Conservation (phyloP, 1,140 invertebrate species). For the Eumaeus atala region DNA sequence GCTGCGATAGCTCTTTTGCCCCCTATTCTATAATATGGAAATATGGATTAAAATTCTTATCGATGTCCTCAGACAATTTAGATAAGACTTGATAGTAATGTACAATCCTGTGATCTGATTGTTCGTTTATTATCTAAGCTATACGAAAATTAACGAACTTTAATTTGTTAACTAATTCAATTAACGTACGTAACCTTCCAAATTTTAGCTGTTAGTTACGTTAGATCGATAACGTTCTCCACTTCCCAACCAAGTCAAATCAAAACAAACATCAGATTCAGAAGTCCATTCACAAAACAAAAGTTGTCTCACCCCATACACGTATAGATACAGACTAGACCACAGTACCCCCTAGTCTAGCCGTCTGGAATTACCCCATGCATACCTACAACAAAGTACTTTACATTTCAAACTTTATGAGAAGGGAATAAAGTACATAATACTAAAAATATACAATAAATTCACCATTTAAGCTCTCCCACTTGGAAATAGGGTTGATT, state of each 20-base stretch:
- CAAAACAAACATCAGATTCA: conserved; percentile 9
- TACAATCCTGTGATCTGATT: too few species aligned
- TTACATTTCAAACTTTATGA: not conserved
- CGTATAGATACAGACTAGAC: conserved; percentile 6
- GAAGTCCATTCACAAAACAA: conserved; percentile 10
- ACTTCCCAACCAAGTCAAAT: conserved; percentile 2
- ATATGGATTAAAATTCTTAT: too few species aligned
- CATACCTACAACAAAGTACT: not conserved
- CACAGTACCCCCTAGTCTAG: conserved; percentile 10
- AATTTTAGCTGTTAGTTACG: too few species aligned
- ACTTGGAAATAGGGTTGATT: conserved; percentile 11
- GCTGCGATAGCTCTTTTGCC: too few species aligned
- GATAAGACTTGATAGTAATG: too few species aligned
- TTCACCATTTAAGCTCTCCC: conserved; percentile 8
- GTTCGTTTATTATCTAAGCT: too few species aligned
- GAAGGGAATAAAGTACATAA: not conserved
- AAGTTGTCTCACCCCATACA: conserved; percentile 9
- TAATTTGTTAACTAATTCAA: too few species aligned
- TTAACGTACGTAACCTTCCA: too few species aligned
- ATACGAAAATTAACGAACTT: too few species aligned
- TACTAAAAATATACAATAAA: not conserved
- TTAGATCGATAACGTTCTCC: not conserved
- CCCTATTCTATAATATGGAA: too few species aligned
- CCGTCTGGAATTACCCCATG: conserved; percentile 10
- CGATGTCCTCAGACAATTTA: too few species aligned